Base-by-base conservation (phyloP, 2,113 vertebrate genomes). In the Buteo buteo region DNA sequence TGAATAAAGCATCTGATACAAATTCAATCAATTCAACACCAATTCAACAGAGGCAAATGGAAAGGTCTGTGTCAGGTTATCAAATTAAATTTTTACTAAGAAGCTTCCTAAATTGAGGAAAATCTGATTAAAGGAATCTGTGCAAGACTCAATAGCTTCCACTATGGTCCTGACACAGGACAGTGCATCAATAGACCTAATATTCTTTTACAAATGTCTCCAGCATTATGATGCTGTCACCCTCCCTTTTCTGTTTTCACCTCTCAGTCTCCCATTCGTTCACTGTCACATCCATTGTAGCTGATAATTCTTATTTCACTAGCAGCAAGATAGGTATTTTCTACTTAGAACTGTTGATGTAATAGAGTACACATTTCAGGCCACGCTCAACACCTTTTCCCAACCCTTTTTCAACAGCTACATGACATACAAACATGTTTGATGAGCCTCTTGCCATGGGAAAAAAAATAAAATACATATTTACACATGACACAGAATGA, bases 51-150 rank as follows among this genome's bases (percentile, higher is more conserved):
- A 82, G 29, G 79, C 21, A 84, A 58, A 82, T 16, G 20, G 44
- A 92, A 79, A 91, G 31, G 31, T 81, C 36, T 61, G 44, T 74
- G 50, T 57, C 40, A 86, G 24, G 29, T 88, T 83, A 92, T 72
- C 32, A 88, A 96, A 96, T 55, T 89, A 83, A 71, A 92, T 94
- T 88, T 92, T 76, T 90, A 96, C 49, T 67, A 66, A 79, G 59
- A 81, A 94, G 57, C 45, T 88, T 76, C 28, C 38, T 65, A 79
- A 96, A 97, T 22, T 71, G 76, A 90, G 49, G 58, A 84, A 72
- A 72, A 86, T 59, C 31, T 72, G n/a, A 29, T 69, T 95, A 85
- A 95, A 31, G 38, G 71, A 82, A 91, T 77, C 69, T 80, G 26
- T 54, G 16, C 70, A 80, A 52, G 38, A 88, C 52, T 94, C 87